These are phyloP conservation scores for Falco naumanni DNA, from an alignment of 2,797 vertebrate species.

Conservation along the genomic window DNA sequence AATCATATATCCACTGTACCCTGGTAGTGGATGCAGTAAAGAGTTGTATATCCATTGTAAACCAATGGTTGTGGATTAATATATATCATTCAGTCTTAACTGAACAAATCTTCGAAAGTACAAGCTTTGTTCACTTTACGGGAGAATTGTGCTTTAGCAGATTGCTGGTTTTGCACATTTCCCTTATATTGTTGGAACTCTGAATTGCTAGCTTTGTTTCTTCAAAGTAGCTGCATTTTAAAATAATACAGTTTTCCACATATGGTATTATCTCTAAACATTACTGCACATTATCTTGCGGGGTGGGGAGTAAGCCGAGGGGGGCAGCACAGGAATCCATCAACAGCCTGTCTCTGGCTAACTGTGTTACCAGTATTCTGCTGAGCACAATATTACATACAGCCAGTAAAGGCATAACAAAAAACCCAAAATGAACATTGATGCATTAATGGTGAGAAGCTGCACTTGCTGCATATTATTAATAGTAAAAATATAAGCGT, in stretches of 20 bases:
- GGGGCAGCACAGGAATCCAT: background rate
- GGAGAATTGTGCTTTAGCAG: background rate
- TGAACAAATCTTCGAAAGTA: background rate
- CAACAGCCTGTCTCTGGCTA: background rate
- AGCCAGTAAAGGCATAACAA: background rate
- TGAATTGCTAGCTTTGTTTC: background rate
- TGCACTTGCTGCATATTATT: background rate
- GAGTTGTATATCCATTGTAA: background rate
- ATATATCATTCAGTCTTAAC: background rate
- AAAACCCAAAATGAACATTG: fast-evolving
- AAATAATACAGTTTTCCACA: background rate
- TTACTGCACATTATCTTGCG: background rate
- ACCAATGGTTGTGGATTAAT: background rate
- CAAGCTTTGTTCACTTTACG: background rate
- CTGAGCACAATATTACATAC: background rate
- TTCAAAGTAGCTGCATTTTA: background rate
- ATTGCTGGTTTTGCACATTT: background rate
- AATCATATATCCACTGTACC: too few relatives aligned
- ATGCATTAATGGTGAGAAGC: background rate
- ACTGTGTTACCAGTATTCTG: background rate
- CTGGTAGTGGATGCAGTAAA: background rate
- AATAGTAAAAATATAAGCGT: background rate
- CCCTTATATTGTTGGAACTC: background rate
- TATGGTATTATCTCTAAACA: background rate
- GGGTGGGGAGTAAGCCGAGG: too few relatives aligned